Conservation (phyloP, 2,113 vertebrate species). For the Notothenia coriiceps region DNA sequence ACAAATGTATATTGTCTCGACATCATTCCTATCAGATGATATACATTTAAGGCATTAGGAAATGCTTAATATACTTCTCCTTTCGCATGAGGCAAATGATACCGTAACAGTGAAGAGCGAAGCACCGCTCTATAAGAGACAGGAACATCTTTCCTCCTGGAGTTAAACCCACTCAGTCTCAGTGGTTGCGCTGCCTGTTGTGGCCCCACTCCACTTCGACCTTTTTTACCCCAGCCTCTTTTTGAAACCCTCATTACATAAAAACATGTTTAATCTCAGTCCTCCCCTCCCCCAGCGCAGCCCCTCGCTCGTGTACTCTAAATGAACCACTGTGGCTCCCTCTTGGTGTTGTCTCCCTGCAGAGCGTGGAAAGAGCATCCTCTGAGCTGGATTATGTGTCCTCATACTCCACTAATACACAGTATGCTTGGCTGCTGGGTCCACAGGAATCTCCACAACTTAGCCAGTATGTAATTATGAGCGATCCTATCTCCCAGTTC, state of each 20-base stretch:
- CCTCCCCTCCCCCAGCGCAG: conserved; percentile 60
- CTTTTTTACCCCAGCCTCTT: conserved; percentile 46
- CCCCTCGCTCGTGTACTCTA: conserved; percentile 56
- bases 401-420: conserved; percentile 72
- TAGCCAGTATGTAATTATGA: conserved; percentile 77
- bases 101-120: background rate
- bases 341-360: conserved; percentile 49
- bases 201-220: conserved; percentile 47
- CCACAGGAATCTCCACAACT: conserved; percentile 67
- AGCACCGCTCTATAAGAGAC: background rate
- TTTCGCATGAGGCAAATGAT: conserved; percentile 3
- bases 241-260: conserved; percentile 77
- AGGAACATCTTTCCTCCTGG: conserved; percentile 6
- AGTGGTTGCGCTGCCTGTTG: background rate
- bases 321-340: conserved; percentile 53
- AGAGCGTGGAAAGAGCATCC: conserved; percentile 63
- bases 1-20: background rate
- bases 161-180: conserved; percentile 16
- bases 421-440: conserved; percentile 40
- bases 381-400: conserved; percentile 75
- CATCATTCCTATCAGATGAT: background rate
- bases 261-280: conserved; percentile 78
- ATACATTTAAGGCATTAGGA: too few species aligned
- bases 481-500: conserved; percentile 60
- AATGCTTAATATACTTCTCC: background rate